Evolutionary conservation across 2,113 vertebrate genomes (phyloP).

Genomic region (Hippocampus guttulatus): DNA sequence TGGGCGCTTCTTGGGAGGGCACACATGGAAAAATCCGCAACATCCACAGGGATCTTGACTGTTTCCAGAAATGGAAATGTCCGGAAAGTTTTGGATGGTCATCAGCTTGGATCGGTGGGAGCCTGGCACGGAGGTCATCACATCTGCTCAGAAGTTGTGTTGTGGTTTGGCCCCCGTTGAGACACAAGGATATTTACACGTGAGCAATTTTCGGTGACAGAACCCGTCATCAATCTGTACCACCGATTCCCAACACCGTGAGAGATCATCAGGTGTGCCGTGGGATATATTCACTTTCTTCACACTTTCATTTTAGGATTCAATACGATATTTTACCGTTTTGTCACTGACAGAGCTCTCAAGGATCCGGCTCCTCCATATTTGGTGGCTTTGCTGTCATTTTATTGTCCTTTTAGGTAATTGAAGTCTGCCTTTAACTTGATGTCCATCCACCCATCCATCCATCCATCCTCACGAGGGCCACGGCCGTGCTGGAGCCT

Average conservation of each 20-base stretch:
- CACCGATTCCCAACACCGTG: not conserved
- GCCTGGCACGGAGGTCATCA: slow-evolving; percentile 26
- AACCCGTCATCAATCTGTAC: not conserved
- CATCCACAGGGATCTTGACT: slow-evolving; percentile 32
- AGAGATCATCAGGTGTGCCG: not conserved
- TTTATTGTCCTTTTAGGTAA: no score
- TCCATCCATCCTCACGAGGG: no score
- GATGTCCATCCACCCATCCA: no score
- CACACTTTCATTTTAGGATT: not conserved
- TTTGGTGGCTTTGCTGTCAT: no score
- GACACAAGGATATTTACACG: not conserved
- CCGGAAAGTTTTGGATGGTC: slow-evolving; percentile 38
- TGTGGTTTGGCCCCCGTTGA: not conserved
- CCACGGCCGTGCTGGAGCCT: no score
- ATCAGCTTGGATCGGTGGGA: slow-evolving; percentile 19
- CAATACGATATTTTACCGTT: no score
- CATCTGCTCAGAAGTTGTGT: slow-evolving; percentile 44
- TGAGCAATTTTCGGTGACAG: not conserved
- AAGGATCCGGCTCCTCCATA: no score
- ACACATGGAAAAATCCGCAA: slow-evolving; percentile 33
- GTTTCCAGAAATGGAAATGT: slow-evolving; percentile 59
- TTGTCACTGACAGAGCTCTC: no score
- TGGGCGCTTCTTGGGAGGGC: slow-evolving; percentile 32
- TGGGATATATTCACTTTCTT: not conserved
- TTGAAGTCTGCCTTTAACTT: no score